These are phyloP conservation scores for Tretioscincus oriximinensis DNA, from an alignment of 2,113 vertebrate species.

Conservation along the genomic window DNA sequence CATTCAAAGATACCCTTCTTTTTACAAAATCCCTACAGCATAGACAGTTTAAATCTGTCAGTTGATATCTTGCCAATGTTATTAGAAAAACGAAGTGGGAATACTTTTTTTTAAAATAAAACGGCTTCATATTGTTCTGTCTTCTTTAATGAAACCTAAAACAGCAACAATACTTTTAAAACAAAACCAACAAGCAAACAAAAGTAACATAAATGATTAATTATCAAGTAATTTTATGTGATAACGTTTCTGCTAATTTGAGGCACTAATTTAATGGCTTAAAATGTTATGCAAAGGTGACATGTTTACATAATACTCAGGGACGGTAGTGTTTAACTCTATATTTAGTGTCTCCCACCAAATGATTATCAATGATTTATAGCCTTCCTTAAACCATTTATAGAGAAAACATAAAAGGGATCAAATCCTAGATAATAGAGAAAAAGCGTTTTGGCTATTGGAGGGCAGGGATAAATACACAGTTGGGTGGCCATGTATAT, in stretches of 20 bases:
- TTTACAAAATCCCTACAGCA: slow-evolving; percentile 61
- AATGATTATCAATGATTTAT: background rate
- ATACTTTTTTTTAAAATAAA: slow-evolving; percentile 15
- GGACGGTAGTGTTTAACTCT: background rate
- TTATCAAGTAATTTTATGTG: background rate
- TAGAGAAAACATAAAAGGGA: background rate
- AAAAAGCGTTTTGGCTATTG: too few species aligned
- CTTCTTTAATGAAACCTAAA: slow-evolving; percentile 42
- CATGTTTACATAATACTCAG: background rate
- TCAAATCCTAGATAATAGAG: too few species aligned
- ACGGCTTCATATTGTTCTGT: slow-evolving; percentile 56
- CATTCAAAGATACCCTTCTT: slow-evolving; percentile 54
- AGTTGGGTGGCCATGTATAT: too few species aligned
- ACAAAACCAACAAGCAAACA: background rate
- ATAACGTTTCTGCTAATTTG: background rate
- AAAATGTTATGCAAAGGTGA: background rate
- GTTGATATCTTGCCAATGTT: slow-evolving; percentile 59
- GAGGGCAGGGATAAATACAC: too few species aligned
- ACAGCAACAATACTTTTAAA: background rate
- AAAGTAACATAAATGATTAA: background rate
- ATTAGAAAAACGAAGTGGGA: slow-evolving; percentile 57
- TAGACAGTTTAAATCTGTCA: slow-evolving; percentile 62
- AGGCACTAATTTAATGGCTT: background rate
- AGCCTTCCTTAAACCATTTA: background rate
- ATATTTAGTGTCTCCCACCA: background rate